A percentile compares a stretch with the other conserved stretches of the same genome.
Evolutionary conservation across 2,888 invertebrate species (phyloP).

Genomic region (Xestia ashworthii): DNA sequence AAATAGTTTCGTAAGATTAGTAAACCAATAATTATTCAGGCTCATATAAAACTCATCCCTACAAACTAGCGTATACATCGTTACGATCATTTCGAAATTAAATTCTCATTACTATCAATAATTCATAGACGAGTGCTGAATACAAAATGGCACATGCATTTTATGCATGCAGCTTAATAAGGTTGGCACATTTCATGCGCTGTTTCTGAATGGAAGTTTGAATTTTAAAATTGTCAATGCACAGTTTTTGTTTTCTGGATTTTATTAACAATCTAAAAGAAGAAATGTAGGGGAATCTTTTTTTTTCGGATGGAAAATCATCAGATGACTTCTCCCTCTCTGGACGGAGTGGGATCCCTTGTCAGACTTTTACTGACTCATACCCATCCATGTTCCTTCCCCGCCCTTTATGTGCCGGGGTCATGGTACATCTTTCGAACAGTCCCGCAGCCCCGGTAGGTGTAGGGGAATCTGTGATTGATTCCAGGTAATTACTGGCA

Average conservation of each 20-base stretch:
- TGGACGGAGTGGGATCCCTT: too few relatives aligned
- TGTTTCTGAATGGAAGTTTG: slow-evolving; percentile 26
- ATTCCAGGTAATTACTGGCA: neutral
- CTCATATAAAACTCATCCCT: slow-evolving; percentile 4
- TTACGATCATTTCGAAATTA: slow-evolving; percentile 63
- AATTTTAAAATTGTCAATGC: slow-evolving; percentile 53
- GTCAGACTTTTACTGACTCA: too few relatives aligned
- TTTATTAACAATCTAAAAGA: slow-evolving; percentile 18
- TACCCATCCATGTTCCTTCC: too few relatives aligned
- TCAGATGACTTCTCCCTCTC: too few relatives aligned
- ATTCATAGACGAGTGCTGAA: slow-evolving; percentile 67
- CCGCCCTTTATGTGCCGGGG: too few relatives aligned
- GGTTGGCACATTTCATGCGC: slow-evolving; percentile 48
- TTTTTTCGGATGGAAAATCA: too few relatives aligned
- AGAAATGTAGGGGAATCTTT: neutral
- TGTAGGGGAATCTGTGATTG: too few relatives aligned
- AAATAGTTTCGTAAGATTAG: neutral
- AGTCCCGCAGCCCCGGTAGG: too few relatives aligned
- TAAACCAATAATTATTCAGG: neutral
- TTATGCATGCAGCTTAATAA: slow-evolving; percentile 60
- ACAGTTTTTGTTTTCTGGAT: slow-evolving; percentile 38
- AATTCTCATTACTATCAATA: slow-evolving; percentile 69
- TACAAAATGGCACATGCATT: slow-evolving; percentile 64
- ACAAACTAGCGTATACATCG: slow-evolving; percentile 45
- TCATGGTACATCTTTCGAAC: too few relatives aligned